A percentile compares a stretch with the other conserved stretches of the same genome.
phyloP scores from a whole-genome alignment of 1,140 invertebrate species.

The Steinernema khuongi region DNA sequence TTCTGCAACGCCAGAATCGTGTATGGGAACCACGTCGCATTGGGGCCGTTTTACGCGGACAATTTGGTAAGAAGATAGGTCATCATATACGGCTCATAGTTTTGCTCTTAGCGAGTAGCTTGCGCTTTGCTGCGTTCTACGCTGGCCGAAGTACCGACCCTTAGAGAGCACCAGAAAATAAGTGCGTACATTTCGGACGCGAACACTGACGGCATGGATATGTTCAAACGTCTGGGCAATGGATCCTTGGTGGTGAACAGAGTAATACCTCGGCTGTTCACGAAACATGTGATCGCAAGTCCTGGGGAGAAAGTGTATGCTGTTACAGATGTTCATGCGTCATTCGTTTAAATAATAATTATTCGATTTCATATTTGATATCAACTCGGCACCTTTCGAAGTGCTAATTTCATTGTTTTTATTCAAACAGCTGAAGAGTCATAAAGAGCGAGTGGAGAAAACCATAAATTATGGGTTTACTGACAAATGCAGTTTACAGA shows the following conservation, averaged over 20 bases:
- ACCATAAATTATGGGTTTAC: too few relatives aligned
- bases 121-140: neutral
- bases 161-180: neutral
- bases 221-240: neutral
- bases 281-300: neutral
- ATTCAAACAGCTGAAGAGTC: too few relatives aligned
- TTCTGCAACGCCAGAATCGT: neutral
- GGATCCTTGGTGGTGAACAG: neutral
- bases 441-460: too few relatives aligned
- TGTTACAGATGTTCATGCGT: neutral
- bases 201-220: neutral
- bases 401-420: too few relatives aligned
- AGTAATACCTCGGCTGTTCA: neutral
- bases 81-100: too few relatives aligned
- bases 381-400: too few relatives aligned
- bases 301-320: neutral
- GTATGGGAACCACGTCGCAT: neutral
- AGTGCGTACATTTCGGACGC: neutral
- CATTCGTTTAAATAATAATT: neutral
- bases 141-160: neutral
- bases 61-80: too few relatives aligned
- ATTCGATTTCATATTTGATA: neutral
- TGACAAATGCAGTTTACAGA: too few relatives aligned
- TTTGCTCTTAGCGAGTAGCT: too few relatives aligned
- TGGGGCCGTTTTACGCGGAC: neutral